These are phyloP conservation scores for Pardosa pseudoannulata DNA, from an alignment of 2,888 invertebrate species.

Conservation along the genomic window DNA sequence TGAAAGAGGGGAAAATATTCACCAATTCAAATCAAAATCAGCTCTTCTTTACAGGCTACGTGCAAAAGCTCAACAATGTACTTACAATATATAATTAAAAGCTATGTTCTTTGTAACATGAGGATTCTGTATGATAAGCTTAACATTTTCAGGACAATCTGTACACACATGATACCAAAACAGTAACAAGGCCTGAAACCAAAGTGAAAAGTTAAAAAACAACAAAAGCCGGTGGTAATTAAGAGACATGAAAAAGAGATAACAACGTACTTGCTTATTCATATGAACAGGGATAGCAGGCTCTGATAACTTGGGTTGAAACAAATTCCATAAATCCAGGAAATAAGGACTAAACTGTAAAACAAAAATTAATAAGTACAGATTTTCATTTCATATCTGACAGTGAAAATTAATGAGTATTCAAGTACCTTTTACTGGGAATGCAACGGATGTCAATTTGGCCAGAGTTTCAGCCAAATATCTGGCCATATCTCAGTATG, in stretches of 20 bases:
- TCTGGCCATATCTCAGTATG: no score
- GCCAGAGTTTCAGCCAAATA: no score
- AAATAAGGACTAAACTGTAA: conserved; percentile 92
- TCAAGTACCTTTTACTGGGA: no score
- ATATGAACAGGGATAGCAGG: conserved; percentile 96
- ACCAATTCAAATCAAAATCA: no score
- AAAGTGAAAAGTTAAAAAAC: not conserved
- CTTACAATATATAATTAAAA: conserved; percentile 96
- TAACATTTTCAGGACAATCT: conserved; percentile 95
- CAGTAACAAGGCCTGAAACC: conserved; percentile 84
- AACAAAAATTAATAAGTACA: no score
- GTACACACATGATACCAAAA: conserved; percentile 96
- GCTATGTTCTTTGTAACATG: conserved; percentile 95
- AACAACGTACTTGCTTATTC: conserved; percentile 88
- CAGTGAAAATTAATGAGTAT: no score
- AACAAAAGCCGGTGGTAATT: no score
- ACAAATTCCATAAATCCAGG: conserved; percentile 93
- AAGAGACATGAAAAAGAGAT: no score
- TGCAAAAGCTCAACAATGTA: conserved; percentile 74
- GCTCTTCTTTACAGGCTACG: no score
- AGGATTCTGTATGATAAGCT: conserved; percentile 89
- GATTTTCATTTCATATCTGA: no score
- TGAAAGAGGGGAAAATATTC: no score
- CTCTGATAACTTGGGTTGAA: conserved; percentile 95
- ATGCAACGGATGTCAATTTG: no score